Evolutionary conservation across 1,140 invertebrate species (phyloP), one percentile per base, ranked within the genome.

Genomic region (Luehdorfia chinensis): DNA sequence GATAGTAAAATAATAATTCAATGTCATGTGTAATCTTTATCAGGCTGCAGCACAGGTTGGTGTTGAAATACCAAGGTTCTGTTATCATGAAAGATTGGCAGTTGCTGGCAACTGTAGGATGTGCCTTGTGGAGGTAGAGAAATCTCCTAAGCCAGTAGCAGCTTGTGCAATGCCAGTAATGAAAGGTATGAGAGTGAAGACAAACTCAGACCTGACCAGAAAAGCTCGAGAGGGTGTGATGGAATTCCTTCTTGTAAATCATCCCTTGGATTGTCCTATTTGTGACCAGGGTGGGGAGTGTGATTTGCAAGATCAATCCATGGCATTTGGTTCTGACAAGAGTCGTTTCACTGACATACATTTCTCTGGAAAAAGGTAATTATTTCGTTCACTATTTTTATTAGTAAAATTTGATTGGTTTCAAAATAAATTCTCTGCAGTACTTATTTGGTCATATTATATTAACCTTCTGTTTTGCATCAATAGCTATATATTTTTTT

Each of bases 241-340:
- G 98, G 98, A 99, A 87, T 99, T 99, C 78, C 87, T 99, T 18
- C 87, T 99, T 6, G 95, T 99, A 15, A 99, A 99, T 80, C 98
- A 99, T 89, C 98, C 98, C 0, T 84, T 99, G 11, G 98, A 99
- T 88, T 99, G 98, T 87, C 98, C 98, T 4, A 99, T 99, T 87
- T 99, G 98, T 90, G 98, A 99, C 87, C 98, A 98, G 86, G 98
- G 98, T 47, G 98, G 98, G n/a, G 98, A 99, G 89, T 99, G 98
- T 87, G 98, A 99, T 88, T 89, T 99, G 9, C 94, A 98, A 89
- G 97, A 99, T 89, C 97, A 99, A 84, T 97, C 96, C 14, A 99
- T 99, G 97, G 95, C 95, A n/a, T 99, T 99, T 89, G 98, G 98
- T 3, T 96, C 93, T 59, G 98, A 99, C 85, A 91, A 96, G 53